A percentile compares a stretch with the other conserved stretches of the same genome.
phyloP scores from a whole-genome alignment of 2,113 vertebrate species.

The Balaenoptera acutorostrata region DNA sequence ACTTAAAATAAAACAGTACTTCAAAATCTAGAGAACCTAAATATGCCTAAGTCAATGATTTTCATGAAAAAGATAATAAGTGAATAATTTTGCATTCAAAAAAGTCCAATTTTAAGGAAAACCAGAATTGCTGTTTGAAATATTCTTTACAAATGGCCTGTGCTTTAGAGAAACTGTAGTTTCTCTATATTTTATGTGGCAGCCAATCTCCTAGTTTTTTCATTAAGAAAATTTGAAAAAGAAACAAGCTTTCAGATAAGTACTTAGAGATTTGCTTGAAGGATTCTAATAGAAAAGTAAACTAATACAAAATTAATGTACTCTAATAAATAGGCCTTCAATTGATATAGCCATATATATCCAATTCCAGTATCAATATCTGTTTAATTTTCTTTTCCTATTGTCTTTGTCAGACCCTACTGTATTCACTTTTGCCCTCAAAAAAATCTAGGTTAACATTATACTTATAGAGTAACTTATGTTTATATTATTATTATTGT shows the following conservation, averaged over 20 bases:
- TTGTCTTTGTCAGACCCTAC: constrained; percentile 76
- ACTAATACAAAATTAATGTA: constrained; percentile 61
- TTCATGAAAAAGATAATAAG: not conserved
- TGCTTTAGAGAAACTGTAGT: not conserved
- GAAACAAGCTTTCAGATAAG: constrained; percentile 34
- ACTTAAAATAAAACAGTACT: not conserved
- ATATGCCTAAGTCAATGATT: not conserved
- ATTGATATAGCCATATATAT: constrained; percentile 41
- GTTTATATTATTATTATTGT: constrained; percentile 81
- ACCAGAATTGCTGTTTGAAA: not conserved
- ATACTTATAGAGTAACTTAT: constrained; percentile 83
- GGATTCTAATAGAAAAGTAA: constrained; percentile 59
- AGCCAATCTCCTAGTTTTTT: not conserved
- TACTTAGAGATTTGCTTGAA: constrained; percentile 59
- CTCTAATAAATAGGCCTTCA: constrained; percentile 43
- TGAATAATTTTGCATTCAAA: not conserved
- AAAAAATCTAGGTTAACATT: constrained; percentile 88
- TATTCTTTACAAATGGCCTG: not conserved
- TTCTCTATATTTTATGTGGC: not conserved
- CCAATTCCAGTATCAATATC: constrained; percentile 74
- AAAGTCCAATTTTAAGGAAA: not conserved
- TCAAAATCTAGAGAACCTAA: not conserved
- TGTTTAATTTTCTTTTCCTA: constrained; percentile 81
- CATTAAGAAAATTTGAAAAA: constrained; percentile 19
- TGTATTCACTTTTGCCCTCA: constrained; percentile 75